Base-by-base conservation (phyloP, 2,113 vertebrate species). In the Todiramphus saurophagus region DNA sequence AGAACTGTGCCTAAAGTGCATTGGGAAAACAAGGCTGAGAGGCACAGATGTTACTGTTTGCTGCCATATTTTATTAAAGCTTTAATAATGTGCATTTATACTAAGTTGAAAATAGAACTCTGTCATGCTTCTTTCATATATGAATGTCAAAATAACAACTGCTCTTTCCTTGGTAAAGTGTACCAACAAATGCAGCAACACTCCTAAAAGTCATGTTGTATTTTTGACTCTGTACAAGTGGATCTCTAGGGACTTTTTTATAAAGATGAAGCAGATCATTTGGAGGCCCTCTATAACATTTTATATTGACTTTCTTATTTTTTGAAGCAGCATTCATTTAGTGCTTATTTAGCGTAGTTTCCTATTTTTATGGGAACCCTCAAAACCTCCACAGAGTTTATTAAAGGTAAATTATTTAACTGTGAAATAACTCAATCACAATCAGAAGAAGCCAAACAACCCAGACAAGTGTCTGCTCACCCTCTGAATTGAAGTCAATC, bases 221-320 rank as follows among this genome's bases (percentile, higher is more conserved):
- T 64, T 90, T 95, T 75, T 82, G 27, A 53, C 56, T 58, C 70
- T 10, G 12, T 41, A 37, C 31, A 64, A 90, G 73, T 31, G 48
- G 25, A 83, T 75, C 76, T 60, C 77, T 37, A 10, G 59, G 64
- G 94, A 79, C 51, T 28, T 87, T 39, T 39, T 14, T 13, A 31
- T 64, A 87, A 95, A 94, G 80, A 94, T 92, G 76, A 89, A 90
- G 80, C 64, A 58, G 73, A 91, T 91, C 73, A 95, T 94, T 90
- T 83, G 58, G 28, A 84, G 37, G 74, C 58, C 51, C 69, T 77
- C 67, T 83, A 94, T 95, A 96, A 81, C 39, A 59, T 80, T 96
- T 90, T 14, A 8, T 87, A 94, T 93, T 72, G 88, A 90, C 53
- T 83, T 87, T 68, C 66, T 56, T 69, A 68, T 91, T 94, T 92